Percentiles rank a stretch among this genome's conserved stretches.
These are phyloP conservation scores for Psix sp. DNA, from an alignment of 1,140 invertebrate species.

Conservation along the genomic window DNA sequence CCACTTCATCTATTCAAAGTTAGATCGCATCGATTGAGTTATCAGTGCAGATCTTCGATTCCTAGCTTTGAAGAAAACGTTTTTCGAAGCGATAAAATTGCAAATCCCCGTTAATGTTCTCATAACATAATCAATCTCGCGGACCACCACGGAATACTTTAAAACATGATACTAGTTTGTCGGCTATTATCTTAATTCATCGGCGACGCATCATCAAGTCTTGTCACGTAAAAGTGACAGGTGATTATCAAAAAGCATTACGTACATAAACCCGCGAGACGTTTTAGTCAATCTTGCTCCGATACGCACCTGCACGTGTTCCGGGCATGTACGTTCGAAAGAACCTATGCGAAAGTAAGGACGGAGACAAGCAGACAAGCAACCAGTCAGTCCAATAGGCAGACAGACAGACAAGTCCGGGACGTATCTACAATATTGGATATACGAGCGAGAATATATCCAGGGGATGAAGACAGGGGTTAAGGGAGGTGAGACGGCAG, in stretches of 20 bases:
- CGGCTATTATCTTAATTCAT: constrained; percentile 46
- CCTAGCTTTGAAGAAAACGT: too few species aligned
- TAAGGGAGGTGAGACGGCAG: constrained; percentile 20
- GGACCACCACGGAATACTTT: too few species aligned
- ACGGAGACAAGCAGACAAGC: constrained; percentile 31
- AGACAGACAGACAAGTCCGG: constrained; percentile 61
- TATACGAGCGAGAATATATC: constrained; percentile 65
- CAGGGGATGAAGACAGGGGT: constrained; percentile 40
- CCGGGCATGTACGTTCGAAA: constrained; percentile 32
- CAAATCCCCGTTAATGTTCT: too few species aligned
- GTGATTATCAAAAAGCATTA: constrained; percentile 61
- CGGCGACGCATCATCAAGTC: constrained; percentile 30
- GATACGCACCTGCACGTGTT: constrained; percentile 46
- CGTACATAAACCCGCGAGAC: constrained; percentile 37
- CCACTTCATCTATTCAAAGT: too few species aligned
- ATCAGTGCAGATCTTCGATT: too few species aligned
- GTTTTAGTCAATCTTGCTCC: constrained; percentile 28
- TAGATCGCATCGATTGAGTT: too few species aligned
- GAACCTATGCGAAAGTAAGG: constrained; percentile 37
- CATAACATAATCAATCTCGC: too few species aligned
- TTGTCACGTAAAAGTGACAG: constrained; percentile 57
- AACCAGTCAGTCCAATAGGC: constrained; percentile 30
- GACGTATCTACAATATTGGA: constrained; percentile 72
- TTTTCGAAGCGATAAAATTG: too few species aligned
- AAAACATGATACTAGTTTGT: constrained; percentile 32